Evolutionary conservation across 2,888 invertebrate genomes (phyloP), one percentile per base, ranked within the genome.

Genomic region (Drosophila fungiperda): DNA sequence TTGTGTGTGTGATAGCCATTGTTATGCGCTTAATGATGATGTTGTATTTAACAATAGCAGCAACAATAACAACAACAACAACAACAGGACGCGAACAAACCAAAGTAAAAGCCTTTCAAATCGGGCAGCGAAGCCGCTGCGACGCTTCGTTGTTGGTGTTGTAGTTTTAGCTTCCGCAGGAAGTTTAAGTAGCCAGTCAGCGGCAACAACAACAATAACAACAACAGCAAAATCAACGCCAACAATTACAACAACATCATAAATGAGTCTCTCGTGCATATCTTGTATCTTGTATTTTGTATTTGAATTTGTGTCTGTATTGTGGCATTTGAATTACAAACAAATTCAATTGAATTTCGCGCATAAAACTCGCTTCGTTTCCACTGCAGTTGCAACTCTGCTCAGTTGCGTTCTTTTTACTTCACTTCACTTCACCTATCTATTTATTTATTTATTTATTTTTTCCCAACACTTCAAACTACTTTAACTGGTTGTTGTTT

Each of bases 11-110:
- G 74, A 70, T 73, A 71, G 65, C 85, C 83, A 88, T 88, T 88
- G 85, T 88, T 86, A 86, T 76, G 86, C 82, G 76, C 82, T 86
- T 88, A 86, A 86, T 88, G 86, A 86, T 86, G 85, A 86, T 86
- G 88, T 86, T 86, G 88, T 86, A 83, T 87, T 84, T 81, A 84
- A 84, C 85, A 87, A 82, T 63, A 76, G 70, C 79, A 78, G 57
- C 68, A 76, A 67, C 76, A 82, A 66, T 45, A 69, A 59, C 62
- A 63, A 65, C 69, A 70, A 33, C 52, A 69, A 23, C 62, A 52
- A 1, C 26, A 59, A n/a, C 63, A 48, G 66, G 53, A 67, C 53
- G 38, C 66, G 61, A 38, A 20, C 57, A 68, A 49, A 58, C 67
- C 55, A 68, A 70, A 66, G 81, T 73, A 83, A 84, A 82, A 79